A percentile compares a stretch with the other conserved stretches of the same genome.
These are phyloP conservation scores for Corythornis vintsioides DNA, from an alignment of 2,113 vertebrate species.

Conservation along the genomic window DNA sequence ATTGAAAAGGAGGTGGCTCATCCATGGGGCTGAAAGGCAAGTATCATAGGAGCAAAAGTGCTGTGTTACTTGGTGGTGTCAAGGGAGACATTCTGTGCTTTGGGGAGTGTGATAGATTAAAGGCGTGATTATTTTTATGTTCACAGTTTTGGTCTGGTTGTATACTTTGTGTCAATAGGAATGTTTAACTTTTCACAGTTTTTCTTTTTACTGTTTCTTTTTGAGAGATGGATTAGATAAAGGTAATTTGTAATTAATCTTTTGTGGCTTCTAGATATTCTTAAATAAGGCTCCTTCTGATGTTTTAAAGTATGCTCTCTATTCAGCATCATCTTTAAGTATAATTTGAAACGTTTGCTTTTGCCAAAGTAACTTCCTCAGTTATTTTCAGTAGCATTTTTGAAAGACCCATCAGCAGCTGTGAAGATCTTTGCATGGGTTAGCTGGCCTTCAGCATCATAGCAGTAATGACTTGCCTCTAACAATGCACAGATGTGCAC, in stretches of 20 bases:
- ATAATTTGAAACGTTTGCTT: neutral
- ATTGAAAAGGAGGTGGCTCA: neutral
- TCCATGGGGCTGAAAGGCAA: neutral
- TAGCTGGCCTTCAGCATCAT: neutral
- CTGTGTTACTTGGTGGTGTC: neutral
- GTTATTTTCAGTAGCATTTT: neutral
- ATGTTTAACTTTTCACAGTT: neutral
- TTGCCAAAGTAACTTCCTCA: neutral
- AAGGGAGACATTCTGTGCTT: neutral
- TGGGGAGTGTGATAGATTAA: neutral
- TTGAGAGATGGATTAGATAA: neutral
- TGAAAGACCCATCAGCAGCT: neutral
- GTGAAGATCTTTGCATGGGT: neutral
- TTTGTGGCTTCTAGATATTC: neutral
- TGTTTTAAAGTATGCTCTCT: neutral
- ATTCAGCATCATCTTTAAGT: neutral
- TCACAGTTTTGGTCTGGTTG: neutral
- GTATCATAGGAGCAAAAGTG: neutral
- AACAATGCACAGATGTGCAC: neutral
- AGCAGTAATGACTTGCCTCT: neutral
- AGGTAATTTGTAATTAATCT: neutral
- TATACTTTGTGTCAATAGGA: neutral
- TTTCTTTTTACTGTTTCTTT: neutral
- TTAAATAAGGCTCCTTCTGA: neutral
- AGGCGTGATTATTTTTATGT: neutral